Conservation (phyloP, 92 coral and sea anemone genomes). For the Desmophyllum pertusum region DNA sequence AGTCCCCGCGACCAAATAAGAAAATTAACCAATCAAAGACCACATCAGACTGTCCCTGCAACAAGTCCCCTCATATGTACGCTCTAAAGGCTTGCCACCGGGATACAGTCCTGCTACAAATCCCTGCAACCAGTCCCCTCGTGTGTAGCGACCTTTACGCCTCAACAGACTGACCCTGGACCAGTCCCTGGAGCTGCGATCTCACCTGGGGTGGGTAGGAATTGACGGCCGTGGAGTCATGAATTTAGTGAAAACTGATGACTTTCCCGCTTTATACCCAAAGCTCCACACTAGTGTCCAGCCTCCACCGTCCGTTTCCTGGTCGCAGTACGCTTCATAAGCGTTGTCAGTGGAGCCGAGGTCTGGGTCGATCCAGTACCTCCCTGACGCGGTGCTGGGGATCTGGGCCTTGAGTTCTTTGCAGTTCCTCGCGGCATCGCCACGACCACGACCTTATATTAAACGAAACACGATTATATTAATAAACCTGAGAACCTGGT, state of each 20-base stretch:
- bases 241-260: too few relatives aligned
- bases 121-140: too few relatives aligned
- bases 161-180: too few relatives aligned
- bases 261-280: neutral
- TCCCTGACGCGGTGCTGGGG: neutral
- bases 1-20: too few relatives aligned
- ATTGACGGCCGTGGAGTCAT: slow-evolving; percentile 1
- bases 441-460: neutral
- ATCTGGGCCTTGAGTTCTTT: slow-evolving; percentile 20
- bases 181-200: neutral
- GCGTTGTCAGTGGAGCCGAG: slow-evolving; percentile 20
- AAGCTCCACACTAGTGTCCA: slow-evolving; percentile 47
- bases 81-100: too few relatives aligned
- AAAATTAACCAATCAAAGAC: too few relatives aligned
- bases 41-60: too few relatives aligned
- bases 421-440: slow-evolving; percentile 9
- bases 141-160: too few relatives aligned
- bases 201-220: neutral
- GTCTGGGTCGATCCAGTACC: slow-evolving; percentile 40
- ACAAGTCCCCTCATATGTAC: too few relatives aligned
- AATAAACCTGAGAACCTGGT: too few relatives aligned
- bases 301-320: slow-evolving; percentile 33
- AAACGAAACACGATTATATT: neutral
- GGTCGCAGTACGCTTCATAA: slow-evolving; percentile 35
- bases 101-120: too few relatives aligned